Base-by-base conservation (phyloP, 2,797 vertebrate species). In the Pseudomugil tenellus region DNA sequence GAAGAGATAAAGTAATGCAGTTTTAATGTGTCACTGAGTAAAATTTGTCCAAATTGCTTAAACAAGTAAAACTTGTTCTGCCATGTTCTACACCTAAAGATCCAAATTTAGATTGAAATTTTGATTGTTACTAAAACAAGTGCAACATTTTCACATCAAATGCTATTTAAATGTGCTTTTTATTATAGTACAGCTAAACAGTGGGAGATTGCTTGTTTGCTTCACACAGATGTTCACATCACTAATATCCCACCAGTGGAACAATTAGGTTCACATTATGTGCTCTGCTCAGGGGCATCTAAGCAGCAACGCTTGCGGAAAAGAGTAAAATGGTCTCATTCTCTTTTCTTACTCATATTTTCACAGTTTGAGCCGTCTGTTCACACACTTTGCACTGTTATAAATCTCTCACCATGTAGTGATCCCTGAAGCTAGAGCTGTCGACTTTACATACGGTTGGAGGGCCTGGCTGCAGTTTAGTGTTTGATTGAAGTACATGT, bases 241-340 rank as follows among this genome's bases (percentile, higher is more conserved):
- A 62, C 70, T 76, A 73, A 67, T 49, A 65, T 41, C 29, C 51
- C 63, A 67, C 60, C 46, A 55, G 52, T 80, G 69, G 62, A 80
- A 72, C 74, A 81, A 74, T 76, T 72, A 77, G 63, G 39, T 53
- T 73, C 63, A 72, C 62, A 72, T 71, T 67, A 71, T 64, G 53
- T 51, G 54, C 35, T 57, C 62, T 77, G 65, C 76, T 74, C 34
- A 35, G 25, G 60, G 78, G 63, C 48, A 78, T 66, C 43, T 48
- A n/a, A 74, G 72, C 32, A 74, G 41, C 41, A 37, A 84, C 65
- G 63, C 34, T 58, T 23, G 29, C 43, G 16, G 25, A 67, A 72
- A 37, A 46, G 25, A 17, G 28, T 60, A 74, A 68, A 81, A 69
- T 46, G 63, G 49, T 81, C 72, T 74, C 1, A 13, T 72, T 84